Base-by-base conservation (phyloP, 2,797 vertebrate genomes). In the Periophthalmus magnuspinnatus region DNA sequence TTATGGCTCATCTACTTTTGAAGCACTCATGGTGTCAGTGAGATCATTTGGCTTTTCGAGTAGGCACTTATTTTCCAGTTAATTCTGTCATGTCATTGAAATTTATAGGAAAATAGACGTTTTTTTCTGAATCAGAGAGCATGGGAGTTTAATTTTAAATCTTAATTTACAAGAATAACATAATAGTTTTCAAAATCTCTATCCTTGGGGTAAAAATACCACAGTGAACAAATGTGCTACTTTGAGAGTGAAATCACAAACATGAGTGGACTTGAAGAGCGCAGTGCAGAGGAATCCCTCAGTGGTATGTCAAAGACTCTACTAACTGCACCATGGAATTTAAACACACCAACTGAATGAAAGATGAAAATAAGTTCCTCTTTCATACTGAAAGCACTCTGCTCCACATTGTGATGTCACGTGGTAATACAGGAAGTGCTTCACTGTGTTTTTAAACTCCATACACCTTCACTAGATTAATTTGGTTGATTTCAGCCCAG, bases 191-290 rank as follows among this genome's bases (percentile, higher is more conserved):
- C 32, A 38, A 71, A 56, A 0, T 58, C 2, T 58, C 16, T 45
- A 69, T 24, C 57, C 36, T 48, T 48, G 61, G 65, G 57, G 61
- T 45, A 55, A 74, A n/a, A 47, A 71, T 59, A 54, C 67, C 24
- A 41, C 36, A 66, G 13, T 32, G 75, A 78, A 45, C 60, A 61
- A 74, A 67, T 70, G 61, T 50, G 41, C n/a, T 4, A 58, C 11
- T 36, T 21, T 21, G 21, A 52, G 28, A 24, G 55, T 67, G 9
- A 56, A 66, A 71, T 57, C 47, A 56, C 63, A 71, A 85, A 86
- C 77, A 77, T 58, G 71, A 82, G 63, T 68, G 22, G 50, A 80
- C 72, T 74, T 75, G 64, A 74, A 69, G 74, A 70, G 59, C 62
- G 67, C 41, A n/a, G 69, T 48, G 7, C 4, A 6, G 55, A 71